phyloP scores from a whole-genome alignment of 1,140 invertebrate genomes.

The Laupala kohalensis region DNA sequence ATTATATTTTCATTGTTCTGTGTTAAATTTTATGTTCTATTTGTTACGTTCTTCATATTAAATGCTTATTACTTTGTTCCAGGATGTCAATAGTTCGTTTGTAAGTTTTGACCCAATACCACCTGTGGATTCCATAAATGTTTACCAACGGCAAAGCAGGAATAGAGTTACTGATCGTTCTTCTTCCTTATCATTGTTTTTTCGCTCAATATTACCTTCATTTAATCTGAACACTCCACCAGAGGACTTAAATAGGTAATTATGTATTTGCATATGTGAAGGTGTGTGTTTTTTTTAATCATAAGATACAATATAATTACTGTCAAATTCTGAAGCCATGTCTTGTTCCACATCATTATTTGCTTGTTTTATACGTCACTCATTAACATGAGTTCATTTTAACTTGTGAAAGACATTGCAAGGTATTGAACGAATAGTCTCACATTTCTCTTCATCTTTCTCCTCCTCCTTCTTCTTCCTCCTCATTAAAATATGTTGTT shows the following conservation, averaged over 20 bases:
- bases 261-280: neutral
- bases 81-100: conserved; percentile 47
- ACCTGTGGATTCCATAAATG: conserved; percentile 57
- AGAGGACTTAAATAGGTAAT: neutral
- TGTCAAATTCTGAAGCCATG: neutral
- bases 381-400: neutral
- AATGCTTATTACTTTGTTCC: conserved; percentile 18
- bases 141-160: conserved; percentile 44
- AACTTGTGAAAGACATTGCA: no score
- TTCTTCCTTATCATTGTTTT: conserved; percentile 40
- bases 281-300: neutral
- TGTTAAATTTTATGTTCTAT: no score
- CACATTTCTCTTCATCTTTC: no score
- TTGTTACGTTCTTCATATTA: no score
- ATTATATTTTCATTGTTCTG: no score
- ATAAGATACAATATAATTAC: neutral
- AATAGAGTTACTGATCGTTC: conserved; percentile 21
- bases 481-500: neutral
- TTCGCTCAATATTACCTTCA: conserved; percentile 49
- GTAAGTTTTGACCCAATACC: conserved; percentile 71
- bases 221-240: conserved; percentile 34
- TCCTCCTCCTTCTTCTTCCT: no score
- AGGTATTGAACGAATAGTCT: no score
- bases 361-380: neutral
- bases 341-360: neutral